Conservation (phyloP, 53 echinoderm and acorn worm species). For the Glandiceps talaboti region DNA sequence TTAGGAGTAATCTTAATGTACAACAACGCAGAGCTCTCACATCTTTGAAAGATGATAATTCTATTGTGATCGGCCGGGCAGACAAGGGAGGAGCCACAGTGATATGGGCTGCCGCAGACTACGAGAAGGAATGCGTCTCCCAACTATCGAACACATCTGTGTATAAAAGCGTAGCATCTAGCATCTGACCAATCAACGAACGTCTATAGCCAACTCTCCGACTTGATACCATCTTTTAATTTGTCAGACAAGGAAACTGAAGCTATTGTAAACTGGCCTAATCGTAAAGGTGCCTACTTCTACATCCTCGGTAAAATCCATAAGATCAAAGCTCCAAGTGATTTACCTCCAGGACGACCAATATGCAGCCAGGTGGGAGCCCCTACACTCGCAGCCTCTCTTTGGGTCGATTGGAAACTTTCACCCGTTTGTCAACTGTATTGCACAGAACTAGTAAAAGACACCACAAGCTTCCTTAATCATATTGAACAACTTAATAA, state of each 20-base stretch:
- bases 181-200: conserved; percentile 2
- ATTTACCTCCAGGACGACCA: too few relatives aligned
- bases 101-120: conserved; percentile 5
- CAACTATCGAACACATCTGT: conserved; percentile 5
- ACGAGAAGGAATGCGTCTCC: conserved; percentile 7
- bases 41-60: neutral
- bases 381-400: too few relatives aligned
- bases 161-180: neutral
- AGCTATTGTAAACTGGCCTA: neutral
- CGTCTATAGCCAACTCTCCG: neutral
- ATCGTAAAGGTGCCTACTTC: conserved; percentile 16
- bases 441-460: too few relatives aligned
- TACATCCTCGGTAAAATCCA: too few relatives aligned
- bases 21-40: too few relatives aligned
- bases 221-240: neutral
- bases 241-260: neutral
- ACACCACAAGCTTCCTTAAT: too few relatives aligned
- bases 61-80: conserved; percentile 20
- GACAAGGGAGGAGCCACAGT: conserved; percentile 8
- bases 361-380: too few relatives aligned
- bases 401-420: too few relatives aligned
- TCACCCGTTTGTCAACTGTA: too few relatives aligned
- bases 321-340: too few relatives aligned
- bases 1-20: too few relatives aligned
- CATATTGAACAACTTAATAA: too few relatives aligned